phyloP scores from a whole-genome alignment of 2,797 vertebrate genomes.

The Sternotherus odoratus region DNA sequence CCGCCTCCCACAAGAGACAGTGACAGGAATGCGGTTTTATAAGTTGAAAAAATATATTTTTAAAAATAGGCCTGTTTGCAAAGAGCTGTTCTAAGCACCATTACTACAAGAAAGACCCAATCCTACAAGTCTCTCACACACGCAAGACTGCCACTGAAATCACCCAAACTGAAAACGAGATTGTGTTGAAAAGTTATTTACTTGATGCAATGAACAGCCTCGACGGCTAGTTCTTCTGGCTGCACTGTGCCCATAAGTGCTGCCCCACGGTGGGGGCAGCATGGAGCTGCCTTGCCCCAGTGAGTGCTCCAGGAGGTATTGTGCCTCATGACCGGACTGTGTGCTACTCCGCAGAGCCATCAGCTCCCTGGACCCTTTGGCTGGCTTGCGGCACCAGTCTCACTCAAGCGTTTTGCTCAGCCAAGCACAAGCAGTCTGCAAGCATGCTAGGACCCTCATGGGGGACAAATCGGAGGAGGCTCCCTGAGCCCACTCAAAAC shows the following conservation, averaged over 20 bases:
- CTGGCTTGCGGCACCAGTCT: not conserved
- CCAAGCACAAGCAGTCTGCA: not conserved
- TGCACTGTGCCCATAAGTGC: not conserved
- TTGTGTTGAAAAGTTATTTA: not conserved
- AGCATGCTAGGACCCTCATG: not conserved
- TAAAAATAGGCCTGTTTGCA: not conserved
- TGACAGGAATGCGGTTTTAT: not conserved
- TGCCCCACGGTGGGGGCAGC: not conserved
- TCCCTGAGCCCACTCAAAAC: accelerated
- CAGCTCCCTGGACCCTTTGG: not conserved
- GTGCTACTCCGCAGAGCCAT: not conserved
- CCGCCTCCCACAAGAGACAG: not conserved
- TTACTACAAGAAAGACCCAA: not conserved
- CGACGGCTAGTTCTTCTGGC: not conserved
- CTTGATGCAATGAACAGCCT: not conserved
- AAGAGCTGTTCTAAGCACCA: not conserved
- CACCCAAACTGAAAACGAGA: not conserved
- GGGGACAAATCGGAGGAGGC: accelerated
- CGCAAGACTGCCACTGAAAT: not conserved
- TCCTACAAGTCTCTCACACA: not conserved
- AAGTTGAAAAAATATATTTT: not conserved
- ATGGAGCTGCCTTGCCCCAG: not conserved
- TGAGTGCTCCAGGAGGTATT: not conserved
- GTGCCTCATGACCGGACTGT: not conserved
- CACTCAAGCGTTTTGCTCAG: accelerated